Evolutionary conservation across 2,888 invertebrate species (phyloP), one percentile per base, ranked within the genome.

Genomic region (Cylloceria caligata): DNA sequence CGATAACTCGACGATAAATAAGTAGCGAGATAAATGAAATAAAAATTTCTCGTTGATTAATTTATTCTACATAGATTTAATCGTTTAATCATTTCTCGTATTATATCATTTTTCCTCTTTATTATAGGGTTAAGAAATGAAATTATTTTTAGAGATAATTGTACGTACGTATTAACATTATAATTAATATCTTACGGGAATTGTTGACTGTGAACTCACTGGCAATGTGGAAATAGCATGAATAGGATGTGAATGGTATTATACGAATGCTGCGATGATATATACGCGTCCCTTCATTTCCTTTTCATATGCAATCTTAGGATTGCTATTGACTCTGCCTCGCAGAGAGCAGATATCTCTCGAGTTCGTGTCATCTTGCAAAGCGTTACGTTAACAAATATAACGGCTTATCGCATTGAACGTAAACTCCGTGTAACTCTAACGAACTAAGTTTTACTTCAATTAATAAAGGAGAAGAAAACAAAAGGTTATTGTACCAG

Each of bases 71-170:
- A 67, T 47, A n/a, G 3, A 7, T 57, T 52, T 52, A 52, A 11
- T 19, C 4, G 21, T 4, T 52, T 52, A 24, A 21, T 52, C 13
- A 24, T 21, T 52, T 21, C 6, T 13, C 27, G 4, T 3, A 13
- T 52, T n/a, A n/a, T n/a, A n/a, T 21, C 1, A 11, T 27, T 5
- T 55, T 13, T 13, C 4, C 27, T n/a, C n/a, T 30, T 55, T n/a
- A 4, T 27, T 27, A 11, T 52, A 19, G 55, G n/a, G 5, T 27
- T 24, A 11, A 27, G 24, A 21, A 24, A 52, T 6, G 52, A 52
- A 30, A 68, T 68, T 68, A 60, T 47, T 47, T 57, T 62, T 64
- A 36, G 42, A 1, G 24, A 55, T 42, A 78, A 52, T 52, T 19
- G 13, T 1, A 52, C 11, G 52, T 11, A 24, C 24, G 52, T 24